phyloP scores from a whole-genome alignment of 2,113 vertebrate species.

The Lanius collurio region DNA sequence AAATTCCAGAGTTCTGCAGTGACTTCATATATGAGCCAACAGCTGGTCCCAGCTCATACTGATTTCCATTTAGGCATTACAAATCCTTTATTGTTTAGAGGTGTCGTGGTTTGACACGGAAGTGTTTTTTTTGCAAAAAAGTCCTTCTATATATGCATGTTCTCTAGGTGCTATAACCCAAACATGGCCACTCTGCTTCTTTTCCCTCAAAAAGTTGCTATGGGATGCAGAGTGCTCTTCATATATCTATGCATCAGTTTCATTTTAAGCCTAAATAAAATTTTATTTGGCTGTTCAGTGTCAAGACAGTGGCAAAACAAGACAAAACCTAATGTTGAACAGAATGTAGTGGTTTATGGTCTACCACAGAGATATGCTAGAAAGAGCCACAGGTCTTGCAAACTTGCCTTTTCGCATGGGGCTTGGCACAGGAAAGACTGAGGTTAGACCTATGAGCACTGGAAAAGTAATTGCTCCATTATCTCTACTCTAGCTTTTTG shows the following conservation, averaged over 20 bases:
- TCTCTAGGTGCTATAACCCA: background rate
- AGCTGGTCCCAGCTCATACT: background rate
- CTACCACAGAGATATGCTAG: background rate
- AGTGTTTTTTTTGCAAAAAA: no score
- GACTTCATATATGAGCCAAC: background rate
- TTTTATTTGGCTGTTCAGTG: background rate
- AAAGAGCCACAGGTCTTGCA: background rate
- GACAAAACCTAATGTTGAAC: background rate
- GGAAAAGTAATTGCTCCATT: constrained; percentile 59
- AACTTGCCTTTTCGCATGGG: background rate
- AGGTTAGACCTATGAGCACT: background rate
- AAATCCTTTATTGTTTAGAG: background rate
- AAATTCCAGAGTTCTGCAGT: background rate
- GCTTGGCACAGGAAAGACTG: background rate
- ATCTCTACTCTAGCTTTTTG: constrained; percentile 6
- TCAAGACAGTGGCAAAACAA: background rate
- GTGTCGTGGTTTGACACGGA: no score
- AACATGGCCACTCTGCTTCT: background rate
- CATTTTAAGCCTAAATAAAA: background rate
- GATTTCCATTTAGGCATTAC: background rate
- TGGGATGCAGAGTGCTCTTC: background rate
- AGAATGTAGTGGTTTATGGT: background rate
- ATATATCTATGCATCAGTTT: background rate
- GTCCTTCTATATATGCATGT: background rate
- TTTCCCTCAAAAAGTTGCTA: background rate